phyloP scores from a whole-genome alignment of 92 coral and sea anemone genomes.

The Epizoanthus illoricatus region DNA sequence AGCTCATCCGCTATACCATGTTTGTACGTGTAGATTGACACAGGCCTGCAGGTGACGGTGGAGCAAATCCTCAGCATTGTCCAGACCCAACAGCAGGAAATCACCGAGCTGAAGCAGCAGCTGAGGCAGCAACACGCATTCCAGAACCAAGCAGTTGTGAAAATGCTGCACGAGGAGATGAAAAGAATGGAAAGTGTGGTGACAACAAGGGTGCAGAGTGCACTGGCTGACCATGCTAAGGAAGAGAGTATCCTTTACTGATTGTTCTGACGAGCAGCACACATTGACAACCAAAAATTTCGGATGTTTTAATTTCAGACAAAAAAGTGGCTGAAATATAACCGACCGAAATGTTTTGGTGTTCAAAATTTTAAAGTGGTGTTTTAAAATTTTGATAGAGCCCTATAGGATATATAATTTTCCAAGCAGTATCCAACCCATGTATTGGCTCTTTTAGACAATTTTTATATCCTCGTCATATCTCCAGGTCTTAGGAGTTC shows the following conservation, averaged over 20 bases:
- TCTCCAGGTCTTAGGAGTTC: too few species aligned
- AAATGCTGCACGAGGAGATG: conserved; percentile 67
- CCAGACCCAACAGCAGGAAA: conserved; percentile 77
- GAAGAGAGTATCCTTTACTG: conserved; percentile 78
- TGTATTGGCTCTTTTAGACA: too few species aligned
- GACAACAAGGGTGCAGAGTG: conserved; percentile 55
- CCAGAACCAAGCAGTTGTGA: conserved; percentile 66
- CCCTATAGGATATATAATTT: too few species aligned
- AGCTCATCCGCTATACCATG: neutral
- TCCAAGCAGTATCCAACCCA: too few species aligned
- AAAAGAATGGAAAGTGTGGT: conserved; percentile 74
- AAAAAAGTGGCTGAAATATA: too few species aligned
- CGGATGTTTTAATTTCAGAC: too few species aligned
- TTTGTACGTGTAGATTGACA: conserved; percentile 3
- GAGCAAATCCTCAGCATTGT: conserved; percentile 70
- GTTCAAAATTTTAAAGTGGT: too few species aligned
- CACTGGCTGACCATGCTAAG: conserved; percentile 69
- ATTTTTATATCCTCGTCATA: too few species aligned
- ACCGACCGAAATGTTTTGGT: too few species aligned
- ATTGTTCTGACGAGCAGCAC: neutral
- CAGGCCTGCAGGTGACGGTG: conserved; percentile 41
- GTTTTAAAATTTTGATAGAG: too few species aligned
- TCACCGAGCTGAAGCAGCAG: conserved; percentile 66
- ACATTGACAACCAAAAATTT: too few species aligned
- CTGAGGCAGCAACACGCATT: conserved; percentile 65